A percentile compares a stretch with the other conserved stretches of the same genome.
Conservation (phyloP, 2,113 vertebrate species). For the Microtus ochrogaster region DNA sequence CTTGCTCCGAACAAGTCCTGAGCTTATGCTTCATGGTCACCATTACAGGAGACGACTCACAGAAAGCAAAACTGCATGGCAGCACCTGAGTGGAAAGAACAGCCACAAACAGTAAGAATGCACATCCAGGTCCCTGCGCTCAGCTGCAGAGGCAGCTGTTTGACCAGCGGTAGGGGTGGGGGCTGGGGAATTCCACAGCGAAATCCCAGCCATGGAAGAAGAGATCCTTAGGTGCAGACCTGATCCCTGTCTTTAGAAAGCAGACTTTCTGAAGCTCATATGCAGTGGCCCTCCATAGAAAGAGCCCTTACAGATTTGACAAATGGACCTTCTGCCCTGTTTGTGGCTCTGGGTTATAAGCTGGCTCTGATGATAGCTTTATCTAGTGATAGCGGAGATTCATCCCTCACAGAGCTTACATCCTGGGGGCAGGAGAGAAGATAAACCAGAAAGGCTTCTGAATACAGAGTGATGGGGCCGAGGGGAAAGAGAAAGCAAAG, state of each 20-base stretch:
- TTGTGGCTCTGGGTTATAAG: not conserved
- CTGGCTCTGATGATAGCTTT: not conserved
- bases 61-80: constrained; percentile 54
- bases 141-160: not conserved
- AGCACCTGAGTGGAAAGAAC: not conserved
- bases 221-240: not conserved
- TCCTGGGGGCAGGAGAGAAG: not conserved
- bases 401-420: not conserved
- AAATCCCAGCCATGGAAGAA: constrained; percentile 56
- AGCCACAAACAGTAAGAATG: constrained; percentile 8
- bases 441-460: constrained; percentile 7
- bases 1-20: constrained; percentile 44
- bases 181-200: not conserved
- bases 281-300: not conserved
- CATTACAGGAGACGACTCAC: constrained; percentile 38
- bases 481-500: not conserved
- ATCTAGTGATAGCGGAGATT: not conserved
- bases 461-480: not conserved
- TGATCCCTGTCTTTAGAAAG: not conserved
- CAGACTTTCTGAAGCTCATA: not conserved
- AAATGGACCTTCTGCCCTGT: not conserved
- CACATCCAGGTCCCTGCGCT: not conserved
- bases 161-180: no score
- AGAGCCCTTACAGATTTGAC: not conserved
- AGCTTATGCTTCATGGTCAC: constrained; percentile 40